These are phyloP conservation scores for Lasioglossum morio DNA, from an alignment of 2,888 invertebrate genomes.

Conservation along the genomic window DNA sequence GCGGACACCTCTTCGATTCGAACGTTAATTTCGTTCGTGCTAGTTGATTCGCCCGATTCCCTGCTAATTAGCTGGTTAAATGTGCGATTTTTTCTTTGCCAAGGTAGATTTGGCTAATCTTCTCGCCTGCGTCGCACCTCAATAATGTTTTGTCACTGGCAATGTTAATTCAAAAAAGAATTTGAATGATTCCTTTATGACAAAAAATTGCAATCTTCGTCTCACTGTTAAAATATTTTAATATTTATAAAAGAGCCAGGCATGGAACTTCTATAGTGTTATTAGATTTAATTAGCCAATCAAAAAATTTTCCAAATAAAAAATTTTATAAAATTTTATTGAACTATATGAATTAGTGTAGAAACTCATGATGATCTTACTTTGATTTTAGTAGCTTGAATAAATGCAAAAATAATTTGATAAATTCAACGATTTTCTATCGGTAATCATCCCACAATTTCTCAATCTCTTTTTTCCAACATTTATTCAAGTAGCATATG, in stretches of 20 bases:
- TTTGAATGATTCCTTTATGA: neutral
- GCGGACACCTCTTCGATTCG: slow-evolving; percentile 4
- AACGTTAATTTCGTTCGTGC: neutral
- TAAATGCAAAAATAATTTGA: neutral
- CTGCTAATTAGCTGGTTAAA: slow-evolving; percentile 4
- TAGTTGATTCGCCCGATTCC: neutral
- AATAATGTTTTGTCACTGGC: neutral
- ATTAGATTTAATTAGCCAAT: neutral
- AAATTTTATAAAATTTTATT: neutral
- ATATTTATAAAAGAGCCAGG: neutral
- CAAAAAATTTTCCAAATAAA: neutral
- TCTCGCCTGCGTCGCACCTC: neutral
- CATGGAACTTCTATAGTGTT: neutral
- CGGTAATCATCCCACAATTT: too few species aligned
- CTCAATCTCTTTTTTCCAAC: too few species aligned
- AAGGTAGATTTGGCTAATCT: slow-evolving; percentile 1
- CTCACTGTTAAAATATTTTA: neutral
- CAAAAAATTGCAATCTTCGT: neutral
- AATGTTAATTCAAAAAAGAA: neutral
- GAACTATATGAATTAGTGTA: neutral
- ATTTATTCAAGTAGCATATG: too few species aligned
- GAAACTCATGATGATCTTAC: neutral
- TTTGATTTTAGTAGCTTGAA: neutral
- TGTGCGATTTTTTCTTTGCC: neutral
- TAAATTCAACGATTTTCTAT: neutral